Evolutionary conservation across 2,888 invertebrate species (phyloP).

Genomic region (Mactromeris polynyma): DNA sequence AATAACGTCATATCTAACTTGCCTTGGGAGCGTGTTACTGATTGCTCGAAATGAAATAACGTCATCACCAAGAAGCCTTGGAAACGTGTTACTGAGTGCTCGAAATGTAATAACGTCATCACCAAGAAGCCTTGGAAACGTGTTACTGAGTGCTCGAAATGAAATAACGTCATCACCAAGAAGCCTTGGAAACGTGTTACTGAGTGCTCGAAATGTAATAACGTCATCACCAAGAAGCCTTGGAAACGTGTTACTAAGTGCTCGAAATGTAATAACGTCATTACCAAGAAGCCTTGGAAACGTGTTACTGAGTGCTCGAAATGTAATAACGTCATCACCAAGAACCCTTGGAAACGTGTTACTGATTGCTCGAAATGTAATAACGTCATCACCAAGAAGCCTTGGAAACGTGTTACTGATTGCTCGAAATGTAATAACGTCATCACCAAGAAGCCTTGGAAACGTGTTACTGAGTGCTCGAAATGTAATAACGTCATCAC

Average conservation of each 20-base stretch:
- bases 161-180: neutral
- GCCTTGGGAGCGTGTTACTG: neutral
- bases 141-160: neutral
- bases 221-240: neutral
- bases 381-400: neutral
- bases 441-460: neutral
- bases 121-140: neutral
- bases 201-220: neutral
- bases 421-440: neutral
- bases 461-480: neutral
- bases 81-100: neutral
- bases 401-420: neutral
- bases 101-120: neutral
- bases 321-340: too few relatives aligned
- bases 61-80: neutral
- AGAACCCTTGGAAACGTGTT: too few relatives aligned
- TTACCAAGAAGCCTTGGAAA: neutral
- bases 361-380: too few relatives aligned
- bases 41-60: neutral
- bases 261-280: neutral
- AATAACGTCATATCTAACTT: neutral
- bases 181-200: neutral
- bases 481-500: neutral
- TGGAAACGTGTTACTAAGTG: neutral
- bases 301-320: neutral